Base-by-base conservation (phyloP, 1,140 invertebrate species). In the Coptotermes formosanus region DNA sequence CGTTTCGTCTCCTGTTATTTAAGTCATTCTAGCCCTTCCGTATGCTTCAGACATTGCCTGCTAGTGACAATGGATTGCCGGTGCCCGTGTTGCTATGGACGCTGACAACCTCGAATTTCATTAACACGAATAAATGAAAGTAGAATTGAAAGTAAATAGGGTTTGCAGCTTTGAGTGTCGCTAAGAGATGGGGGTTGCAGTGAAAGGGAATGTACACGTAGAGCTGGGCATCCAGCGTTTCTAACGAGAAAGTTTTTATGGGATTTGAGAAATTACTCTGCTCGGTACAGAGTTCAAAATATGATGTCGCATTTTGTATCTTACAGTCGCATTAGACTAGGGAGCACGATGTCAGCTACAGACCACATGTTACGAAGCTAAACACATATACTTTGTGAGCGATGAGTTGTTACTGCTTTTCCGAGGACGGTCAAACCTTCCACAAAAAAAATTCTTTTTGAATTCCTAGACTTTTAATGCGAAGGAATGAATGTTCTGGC, bases 81-180 rank as follows among this genome's bases (percentile, higher is more conserved):
- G 64, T 75, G 11, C 25, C 64, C 64, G 25, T 75, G 64, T 75
- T 75, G 64, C 64, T 75, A 75, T 75, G 64, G 64, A n/a, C n/a
- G n/a, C 64, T 2, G 64, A 75, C 64, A 75, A 75, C 64, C 64
- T 75, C 64, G 64, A 75, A n/a, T 75, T 75, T 75, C 64, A 75
- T 75, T 75, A 75, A 75, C 64, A 75, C 64, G 64, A 75, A 75
- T 75, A 75, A 75, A 75, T 75, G 64, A 75, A 75, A 30, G 25
- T 30, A 75, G 64, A 75, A 75, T 75, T 75, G 11, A 30, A 75
- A 75, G 64, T 75, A 75, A 75, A 75, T 75, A 30, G 64, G 16
- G 14, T 75, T 75, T 75, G 64, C 14, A 75, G 64, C n/a, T 75
- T 21, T 30, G 25, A 75, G 64, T 75, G 14, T 75, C n/a, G 25